These are phyloP conservation scores for Hemibagrus wyckioides DNA, from an alignment of 2,113 vertebrate species.

Conservation along the genomic window DNA sequence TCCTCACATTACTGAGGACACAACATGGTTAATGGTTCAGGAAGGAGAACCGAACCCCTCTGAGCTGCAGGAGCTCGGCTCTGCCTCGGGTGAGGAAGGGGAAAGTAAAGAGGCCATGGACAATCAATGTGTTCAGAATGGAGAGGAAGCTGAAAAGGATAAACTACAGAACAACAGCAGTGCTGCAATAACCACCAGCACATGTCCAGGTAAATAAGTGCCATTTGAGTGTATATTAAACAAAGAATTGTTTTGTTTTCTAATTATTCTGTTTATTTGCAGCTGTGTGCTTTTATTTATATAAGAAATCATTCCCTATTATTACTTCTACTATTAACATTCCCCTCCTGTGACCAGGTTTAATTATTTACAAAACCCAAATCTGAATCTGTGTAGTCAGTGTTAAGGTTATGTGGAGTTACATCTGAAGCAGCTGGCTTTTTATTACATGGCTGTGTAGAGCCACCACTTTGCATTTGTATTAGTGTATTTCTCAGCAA, in stretches of 20 bases:
- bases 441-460: not conserved
- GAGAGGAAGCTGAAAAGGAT: constrained; percentile 18
- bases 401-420: not conserved
- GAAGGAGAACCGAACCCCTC: constrained; percentile 41
- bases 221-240: not conserved
- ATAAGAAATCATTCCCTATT: not conserved
- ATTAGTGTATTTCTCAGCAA: not conserved
- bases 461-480: not conserved
- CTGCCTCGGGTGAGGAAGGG: constrained; percentile 45
- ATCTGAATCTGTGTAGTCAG: not conserved
- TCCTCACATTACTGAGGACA: constrained; percentile 8
- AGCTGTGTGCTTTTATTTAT: not conserved
- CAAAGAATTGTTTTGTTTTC: not conserved
- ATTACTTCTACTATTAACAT: not conserved
- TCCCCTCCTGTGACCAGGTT: not conserved
- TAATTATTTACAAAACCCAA: not conserved
- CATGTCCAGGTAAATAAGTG: constrained; percentile 44
- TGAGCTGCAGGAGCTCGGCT: constrained; percentile 46
- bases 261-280: not conserved
- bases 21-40: constrained; percentile 31
- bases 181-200: constrained; percentile 16
- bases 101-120: constrained; percentile 36
- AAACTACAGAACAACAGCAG: constrained; percentile 26
- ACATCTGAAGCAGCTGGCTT: not conserved
- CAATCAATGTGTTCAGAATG: constrained; percentile 35